Evolutionary conservation across 2,888 invertebrate species (phyloP), one percentile per base, ranked within the genome.

Genomic region (Matsumyia berberina): DNA sequence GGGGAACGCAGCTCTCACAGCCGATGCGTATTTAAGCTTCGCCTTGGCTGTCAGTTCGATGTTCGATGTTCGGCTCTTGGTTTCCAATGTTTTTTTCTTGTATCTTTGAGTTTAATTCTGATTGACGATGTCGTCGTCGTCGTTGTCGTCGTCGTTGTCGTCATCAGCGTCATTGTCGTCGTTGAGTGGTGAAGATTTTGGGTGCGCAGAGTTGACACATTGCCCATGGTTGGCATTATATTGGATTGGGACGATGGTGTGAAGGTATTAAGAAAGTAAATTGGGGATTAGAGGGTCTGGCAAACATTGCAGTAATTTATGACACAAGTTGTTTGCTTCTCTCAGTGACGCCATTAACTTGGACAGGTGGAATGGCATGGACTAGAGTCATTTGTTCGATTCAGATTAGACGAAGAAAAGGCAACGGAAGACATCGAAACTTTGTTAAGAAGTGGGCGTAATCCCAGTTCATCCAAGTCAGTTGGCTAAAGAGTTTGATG

Each of bases 231-330:
- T 62, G 72, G 60, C 44, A 77, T 66, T 66, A 60, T 72, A 77
- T 66, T 77, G 77, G 53, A 77, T 72, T 51, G 67, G 46, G 42
- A 42, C 35, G 79, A 78, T 79, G 83, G 83, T 64, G 83, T 74
- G 74, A 79, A 85, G 74, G 83, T 69, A 79, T 85, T 79, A 79
- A 60, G 82, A 67, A 72, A 83, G 73, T 83, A 78, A 83, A 78
- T 83, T 83, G 55, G 67, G 42, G 78, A 85, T 85, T 85, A 74
- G 73, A 70, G 57, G 57, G 73, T 79, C 83, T 78, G 46, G 62
- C 24, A 64, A n/a, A 46, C 33, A 53, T 39, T 35, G 55, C 31
- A 49, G 67, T 78, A 60, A 78, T 73, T 73, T 83, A 83, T 78
- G 78, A 73, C 35, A 24, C 17, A 42, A 31, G 39, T 44, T 55